phyloP scores from a whole-genome alignment of 2,113 vertebrate genomes.

The Microtus montanus region DNA sequence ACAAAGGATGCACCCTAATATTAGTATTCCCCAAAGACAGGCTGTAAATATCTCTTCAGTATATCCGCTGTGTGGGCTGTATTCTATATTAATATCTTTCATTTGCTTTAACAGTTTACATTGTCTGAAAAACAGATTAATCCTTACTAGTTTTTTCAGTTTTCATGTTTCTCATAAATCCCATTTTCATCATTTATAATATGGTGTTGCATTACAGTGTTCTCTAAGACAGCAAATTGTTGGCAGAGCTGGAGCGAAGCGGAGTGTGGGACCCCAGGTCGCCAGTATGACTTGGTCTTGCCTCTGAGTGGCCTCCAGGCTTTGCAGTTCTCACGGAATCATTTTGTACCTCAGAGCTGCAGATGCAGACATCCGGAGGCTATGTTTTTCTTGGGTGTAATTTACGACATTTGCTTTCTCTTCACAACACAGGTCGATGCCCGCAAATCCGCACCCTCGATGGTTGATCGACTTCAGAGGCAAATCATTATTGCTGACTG shows the following conservation, averaged over 20 bases:
- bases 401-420: constrained; percentile 42
- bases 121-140: background rate
- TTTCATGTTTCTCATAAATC: background rate
- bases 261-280: background rate
- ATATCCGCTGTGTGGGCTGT: background rate
- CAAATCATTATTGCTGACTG: constrained; percentile 99
- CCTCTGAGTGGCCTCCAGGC: background rate
- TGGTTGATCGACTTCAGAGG: constrained; percentile 95
- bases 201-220: background rate
- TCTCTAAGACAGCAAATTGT: background rate
- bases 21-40: background rate
- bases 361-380: background rate
- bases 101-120: background rate
- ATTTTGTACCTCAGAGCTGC: background rate
- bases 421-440: constrained; percentile 90
- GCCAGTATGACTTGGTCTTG: background rate
- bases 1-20: background rate
- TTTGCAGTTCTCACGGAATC: background rate
- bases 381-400: background rate
- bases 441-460: constrained; percentile 90
- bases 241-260: background rate
- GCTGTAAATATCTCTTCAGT: background rate
- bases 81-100: background rate
- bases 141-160: background rate
- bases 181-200: background rate